phyloP scores from a whole-genome alignment of 53 echinoderm and acorn worm genomes.

The Echinometra lucunter region DNA sequence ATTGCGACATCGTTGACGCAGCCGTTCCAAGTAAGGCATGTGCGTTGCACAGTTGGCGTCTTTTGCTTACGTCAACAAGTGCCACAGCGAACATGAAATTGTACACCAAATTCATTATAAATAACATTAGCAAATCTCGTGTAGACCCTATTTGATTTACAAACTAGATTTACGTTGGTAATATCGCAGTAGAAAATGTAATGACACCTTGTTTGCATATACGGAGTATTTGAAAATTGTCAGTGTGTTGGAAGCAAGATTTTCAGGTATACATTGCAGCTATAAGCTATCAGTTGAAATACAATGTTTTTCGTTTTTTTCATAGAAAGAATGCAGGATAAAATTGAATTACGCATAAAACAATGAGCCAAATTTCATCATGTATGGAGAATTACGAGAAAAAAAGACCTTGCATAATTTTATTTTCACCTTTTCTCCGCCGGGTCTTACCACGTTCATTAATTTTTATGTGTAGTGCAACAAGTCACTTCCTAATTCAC shows the following conservation, averaged over 20 bases:
- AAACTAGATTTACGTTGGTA: too few relatives aligned
- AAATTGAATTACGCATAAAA: neutral
- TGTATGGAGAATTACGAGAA: neutral
- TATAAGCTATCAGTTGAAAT: too few relatives aligned
- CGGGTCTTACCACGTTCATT: neutral
- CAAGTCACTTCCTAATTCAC: neutral
- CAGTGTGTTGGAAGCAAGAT: too few relatives aligned
- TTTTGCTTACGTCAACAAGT: neutral
- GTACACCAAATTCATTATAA: too few relatives aligned
- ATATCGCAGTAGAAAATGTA: too few relatives aligned
- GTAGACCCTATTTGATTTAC: too few relatives aligned
- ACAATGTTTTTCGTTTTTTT: neutral
- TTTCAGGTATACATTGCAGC: too few relatives aligned
- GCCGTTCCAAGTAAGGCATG: neutral
- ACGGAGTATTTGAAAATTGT: too few relatives aligned
- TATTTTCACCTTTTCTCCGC: neutral
- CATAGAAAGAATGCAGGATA: neutral
- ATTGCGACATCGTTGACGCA: conserved; percentile 24
- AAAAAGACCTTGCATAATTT: neutral
- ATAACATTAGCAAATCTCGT: too few relatives aligned
- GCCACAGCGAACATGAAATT: too few relatives aligned
- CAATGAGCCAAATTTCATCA: too few relatives aligned
- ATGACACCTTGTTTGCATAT: too few relatives aligned
- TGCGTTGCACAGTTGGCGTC: neutral
- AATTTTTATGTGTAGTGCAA: neutral